These are phyloP conservation scores for Tympanoctomys barrerae DNA, from an alignment of 2,797 vertebrate species.

Conservation along the genomic window DNA sequence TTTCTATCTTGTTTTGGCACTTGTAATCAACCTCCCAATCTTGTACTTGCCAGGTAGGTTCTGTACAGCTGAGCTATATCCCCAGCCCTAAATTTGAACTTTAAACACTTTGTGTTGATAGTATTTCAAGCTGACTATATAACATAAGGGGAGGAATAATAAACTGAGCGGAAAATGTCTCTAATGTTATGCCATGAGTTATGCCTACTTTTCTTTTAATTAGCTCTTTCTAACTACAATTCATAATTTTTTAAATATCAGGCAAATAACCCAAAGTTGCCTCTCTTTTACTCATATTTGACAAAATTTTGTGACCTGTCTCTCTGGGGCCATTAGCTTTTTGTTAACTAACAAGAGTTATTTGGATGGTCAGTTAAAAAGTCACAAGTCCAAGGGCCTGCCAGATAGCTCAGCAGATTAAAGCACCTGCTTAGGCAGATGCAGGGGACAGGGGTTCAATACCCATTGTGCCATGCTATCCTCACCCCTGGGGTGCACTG, in stretches of 20 bases:
- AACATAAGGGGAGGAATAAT: neutral
- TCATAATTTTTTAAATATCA: constrained; percentile 12
- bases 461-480: too few species aligned
- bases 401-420: too few species aligned
- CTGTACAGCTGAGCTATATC: too few species aligned
- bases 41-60: too few species aligned
- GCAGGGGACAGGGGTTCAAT: too few species aligned
- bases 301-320: neutral
- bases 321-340: neutral
- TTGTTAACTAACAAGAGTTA: constrained; percentile 51
- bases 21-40: too few species aligned
- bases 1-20: too few species aligned
- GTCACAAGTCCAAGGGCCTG: neutral
- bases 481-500: too few species aligned
- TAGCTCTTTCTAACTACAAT: neutral
- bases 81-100: neutral
- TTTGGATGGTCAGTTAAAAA: neutral
- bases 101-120: neutral
- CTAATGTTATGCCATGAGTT: constrained; percentile 26
- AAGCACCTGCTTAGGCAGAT: too few species aligned
- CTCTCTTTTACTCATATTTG: neutral
- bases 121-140: neutral
- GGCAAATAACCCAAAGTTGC: neutral
- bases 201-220: neutral
- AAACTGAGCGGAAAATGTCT: neutral